Base-by-base conservation (phyloP, 1,140 invertebrate genomes). In the Stegodyphus mimosarum region DNA sequence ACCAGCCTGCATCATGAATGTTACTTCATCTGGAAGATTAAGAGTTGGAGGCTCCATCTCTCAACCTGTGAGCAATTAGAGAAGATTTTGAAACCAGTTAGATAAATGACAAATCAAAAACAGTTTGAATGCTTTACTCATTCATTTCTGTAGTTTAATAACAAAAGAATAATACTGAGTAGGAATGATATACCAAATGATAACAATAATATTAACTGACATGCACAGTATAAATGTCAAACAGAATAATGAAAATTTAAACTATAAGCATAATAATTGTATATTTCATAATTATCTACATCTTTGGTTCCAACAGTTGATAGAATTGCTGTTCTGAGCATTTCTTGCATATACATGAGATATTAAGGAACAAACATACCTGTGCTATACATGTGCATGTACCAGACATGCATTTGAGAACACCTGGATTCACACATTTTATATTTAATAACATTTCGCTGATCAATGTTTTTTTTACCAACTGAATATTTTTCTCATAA, bases 1-100 rank as follows among this genome's bases (percentile, higher is more conserved):
- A 88, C 97, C 97, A 91, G 97, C 95, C 92, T 99, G 97, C 91
- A 99, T 97, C 89, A 96, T 92, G 92, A 99, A 98, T 88, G 95
- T 96, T 88, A 97, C 93, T 90, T 96, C 95, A 87, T 87, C 88
- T 60, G 88, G 87, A 48, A 88, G 64, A 64, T 88, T 87, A 2
- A 88, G 72, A 50, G 77, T 74, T 2, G 88, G 88, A 17, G 77
- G 74, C 64, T 86, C 85, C 87, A 87, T 87, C 11, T 55, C 73
- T 72, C 51, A 72, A 52, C 74, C 81, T 67, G n/a, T n/a, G 64
- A 5, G 13, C n/a, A n/a, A 67, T 15, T 67, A n/a, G 6, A 10
- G 1, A 15, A 67, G 64, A 15, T n/a, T n/a, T 67, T n/a, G 6
- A 67, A 10, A 67, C 17, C 17, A 10, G 9, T 60, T n/a, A 13